Evolutionary conservation across 2,888 invertebrate species (phyloP).

Genomic region (Loripinus fragilis): DNA sequence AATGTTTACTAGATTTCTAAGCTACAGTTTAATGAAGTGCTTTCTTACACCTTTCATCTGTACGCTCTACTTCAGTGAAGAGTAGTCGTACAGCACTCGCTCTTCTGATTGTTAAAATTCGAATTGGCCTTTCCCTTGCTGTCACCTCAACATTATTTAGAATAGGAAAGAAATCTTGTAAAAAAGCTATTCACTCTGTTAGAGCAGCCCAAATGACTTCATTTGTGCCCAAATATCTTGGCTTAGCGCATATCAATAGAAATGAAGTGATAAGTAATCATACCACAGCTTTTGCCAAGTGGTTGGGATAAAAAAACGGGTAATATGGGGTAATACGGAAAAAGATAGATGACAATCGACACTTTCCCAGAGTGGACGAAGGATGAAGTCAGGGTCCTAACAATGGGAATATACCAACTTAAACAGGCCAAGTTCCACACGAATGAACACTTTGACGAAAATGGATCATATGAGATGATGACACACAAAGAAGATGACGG

Average conservation of each 20-base stretch:
- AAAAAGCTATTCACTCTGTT: constrained; percentile 39
- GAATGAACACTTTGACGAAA: too few species aligned
- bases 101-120: constrained; percentile 46
- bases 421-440: too few species aligned
- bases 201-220: constrained; percentile 31
- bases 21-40: constrained; percentile 41
- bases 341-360: background rate
- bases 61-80: constrained; percentile 36
- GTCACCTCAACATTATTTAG: constrained; percentile 45
- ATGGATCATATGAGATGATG: too few species aligned
- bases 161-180: constrained; percentile 41
- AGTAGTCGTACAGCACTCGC: constrained; percentile 36
- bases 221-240: constrained; percentile 44
- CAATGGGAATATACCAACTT: too few species aligned
- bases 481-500: too few species aligned
- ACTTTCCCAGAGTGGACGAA: too few species aligned
- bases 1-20: constrained; percentile 30
- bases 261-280: constrained; percentile 44
- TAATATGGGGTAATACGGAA: background rate
- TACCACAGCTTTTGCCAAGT: constrained; percentile 41
- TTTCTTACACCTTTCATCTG: constrained; percentile 4
- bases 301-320: constrained; percentile 5
- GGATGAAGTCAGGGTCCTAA: too few species aligned
- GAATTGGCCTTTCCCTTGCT: constrained; percentile 41
- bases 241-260: constrained; percentile 31